phyloP scores from a whole-genome alignment of 2,888 invertebrate genomes.

The Zaprionus lineosus region DNA sequence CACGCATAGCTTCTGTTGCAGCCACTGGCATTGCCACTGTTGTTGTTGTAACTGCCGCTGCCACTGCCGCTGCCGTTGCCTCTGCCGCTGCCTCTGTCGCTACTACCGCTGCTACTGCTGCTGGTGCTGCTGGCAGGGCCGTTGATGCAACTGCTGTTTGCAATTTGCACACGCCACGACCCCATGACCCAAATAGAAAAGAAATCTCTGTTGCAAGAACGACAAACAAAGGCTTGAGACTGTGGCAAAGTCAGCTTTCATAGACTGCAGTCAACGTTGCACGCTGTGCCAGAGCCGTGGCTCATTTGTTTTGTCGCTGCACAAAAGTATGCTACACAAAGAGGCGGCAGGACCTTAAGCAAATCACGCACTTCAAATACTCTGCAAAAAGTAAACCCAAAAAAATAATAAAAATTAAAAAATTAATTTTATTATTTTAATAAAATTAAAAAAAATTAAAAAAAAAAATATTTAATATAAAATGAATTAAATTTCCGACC shows the following conservation, averaged over 20 bases:
- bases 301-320: slow-evolving; percentile 66
- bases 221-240: slow-evolving; percentile 33
- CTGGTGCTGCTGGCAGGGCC: slow-evolving; percentile 2
- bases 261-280: slow-evolving; percentile 59
- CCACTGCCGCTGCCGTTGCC: slow-evolving; percentile 7
- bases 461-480: not conserved
- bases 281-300: slow-evolving; percentile 47
- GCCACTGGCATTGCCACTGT: too few relatives aligned
- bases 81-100: slow-evolving; percentile 3
- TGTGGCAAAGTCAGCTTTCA: slow-evolving; percentile 56
- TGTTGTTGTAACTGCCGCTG: slow-evolving; percentile 3
- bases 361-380: slow-evolving; percentile 17
- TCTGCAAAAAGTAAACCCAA: too few relatives aligned
- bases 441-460: not conserved
- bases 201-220: slow-evolving; percentile 57
- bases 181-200: slow-evolving; percentile 65
- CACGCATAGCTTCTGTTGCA: slow-evolving; percentile 58
- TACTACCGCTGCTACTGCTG: slow-evolving; percentile 1
- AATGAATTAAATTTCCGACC: too few relatives aligned
- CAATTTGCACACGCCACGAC: slow-evolving; percentile 76
- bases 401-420: too few relatives aligned
- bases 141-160: slow-evolving; percentile 32
- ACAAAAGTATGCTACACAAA: slow-evolving; percentile 42
- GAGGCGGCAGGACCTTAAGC: not conserved
- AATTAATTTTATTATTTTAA: too few relatives aligned